phyloP scores from a whole-genome alignment of 2,888 invertebrate genomes.

The Idaea straminata region DNA sequence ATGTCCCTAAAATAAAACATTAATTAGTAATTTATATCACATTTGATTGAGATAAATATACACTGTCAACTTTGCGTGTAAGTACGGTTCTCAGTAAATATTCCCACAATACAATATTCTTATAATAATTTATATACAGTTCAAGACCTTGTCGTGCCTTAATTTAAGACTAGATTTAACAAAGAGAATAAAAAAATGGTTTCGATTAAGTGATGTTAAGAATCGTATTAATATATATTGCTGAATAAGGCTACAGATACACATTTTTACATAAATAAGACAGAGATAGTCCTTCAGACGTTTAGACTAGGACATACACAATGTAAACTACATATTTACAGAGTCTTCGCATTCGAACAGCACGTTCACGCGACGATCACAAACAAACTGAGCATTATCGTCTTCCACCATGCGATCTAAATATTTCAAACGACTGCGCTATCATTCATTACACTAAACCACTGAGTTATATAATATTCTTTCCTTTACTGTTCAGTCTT shows the following conservation, averaged over 20 bases:
- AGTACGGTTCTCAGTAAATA: constrained; percentile 55
- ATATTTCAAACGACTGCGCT: constrained; percentile 22
- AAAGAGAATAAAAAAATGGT: constrained; percentile 62
- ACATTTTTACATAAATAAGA: constrained; percentile 41
- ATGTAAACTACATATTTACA: constrained; percentile 44
- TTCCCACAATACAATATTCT: constrained; percentile 59
- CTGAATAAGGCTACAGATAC: constrained; percentile 48
- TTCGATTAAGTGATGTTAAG: constrained; percentile 47
- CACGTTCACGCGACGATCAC: constrained; percentile 30
- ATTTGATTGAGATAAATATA: constrained; percentile 65
- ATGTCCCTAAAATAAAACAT: constrained; percentile 57
- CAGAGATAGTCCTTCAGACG: constrained; percentile 36
- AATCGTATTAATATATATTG: constrained; percentile 40
- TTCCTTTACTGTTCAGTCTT: constrained; percentile 42
- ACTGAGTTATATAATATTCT: constrained; percentile 15
- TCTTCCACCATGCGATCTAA: constrained; percentile 25
- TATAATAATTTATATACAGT: constrained; percentile 71
- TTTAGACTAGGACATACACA: constrained; percentile 37
- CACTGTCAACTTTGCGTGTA: constrained; percentile 47
- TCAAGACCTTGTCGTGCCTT: constrained; percentile 69
- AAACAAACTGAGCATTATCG: constrained; percentile 35
- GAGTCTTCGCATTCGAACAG: constrained; percentile 41
- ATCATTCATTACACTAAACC: constrained; percentile 5
- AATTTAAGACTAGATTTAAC: constrained; percentile 79
- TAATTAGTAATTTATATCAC: constrained; percentile 73